Base-by-base conservation (phyloP, 2,797 vertebrate genomes). In the Propithecus deckenii region DNA sequence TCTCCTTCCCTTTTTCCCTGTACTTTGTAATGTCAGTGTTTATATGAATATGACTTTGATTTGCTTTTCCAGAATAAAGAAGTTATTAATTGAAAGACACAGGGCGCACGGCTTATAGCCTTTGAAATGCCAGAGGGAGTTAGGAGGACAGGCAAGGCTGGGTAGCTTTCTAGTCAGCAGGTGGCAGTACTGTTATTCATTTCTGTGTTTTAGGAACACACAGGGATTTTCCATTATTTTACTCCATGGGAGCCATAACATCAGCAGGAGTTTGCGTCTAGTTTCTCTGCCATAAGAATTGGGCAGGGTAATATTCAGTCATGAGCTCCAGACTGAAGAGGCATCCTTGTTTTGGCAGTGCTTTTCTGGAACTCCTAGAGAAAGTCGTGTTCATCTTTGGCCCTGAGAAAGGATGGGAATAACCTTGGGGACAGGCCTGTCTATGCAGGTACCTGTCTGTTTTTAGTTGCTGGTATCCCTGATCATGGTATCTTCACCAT, bases 41-140 rank as follows among this genome's bases (percentile, higher is more conserved):
- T 99, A 98, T 99, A 99, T 98, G 98, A 98, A 98, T 98, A 98
- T 97, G 96, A 98, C 97, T 98, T 99, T 98, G 96, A 1, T 99
- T 99, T 98, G 98, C 98, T 99, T 99, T 98, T 98, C 98, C 98
- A 98, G 93, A 99, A 99, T 99, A 99, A 99, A 99, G 97, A 98
- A 98, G 95, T 98, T 98, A 98, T 98, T 98, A 98, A 98, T 96
- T 74, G 96, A 98, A 97, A 96, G 46, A 84, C 57, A 80, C n/a
- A 32, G 35, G 85, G 83, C 74, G 9, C 22, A 0, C 43, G 89
- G 91, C 48, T 89, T 88, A 76, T 23, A 87, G 96, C 96, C 92
- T 96, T 94, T 95, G 63, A 79, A 75, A 69, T 79, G 55, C 78
- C 76, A 41, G 30, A 65, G 75, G 35, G 12, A 32, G 57, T 74